Conservation (phyloP, 1,140 invertebrate genomes). For the Drosophila parabipectinata region DNA sequence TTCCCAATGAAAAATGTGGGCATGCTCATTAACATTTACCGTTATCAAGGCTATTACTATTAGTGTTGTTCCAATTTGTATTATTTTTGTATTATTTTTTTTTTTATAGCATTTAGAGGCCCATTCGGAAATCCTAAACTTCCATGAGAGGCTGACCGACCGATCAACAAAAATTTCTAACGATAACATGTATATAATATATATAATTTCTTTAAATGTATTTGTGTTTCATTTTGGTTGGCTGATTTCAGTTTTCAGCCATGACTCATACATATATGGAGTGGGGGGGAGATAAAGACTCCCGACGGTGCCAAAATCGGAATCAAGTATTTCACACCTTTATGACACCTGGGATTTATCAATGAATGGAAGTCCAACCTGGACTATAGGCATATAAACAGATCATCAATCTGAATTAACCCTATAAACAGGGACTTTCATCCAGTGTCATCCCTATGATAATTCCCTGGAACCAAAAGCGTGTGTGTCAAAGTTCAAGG, state of each 20-base stretch:
- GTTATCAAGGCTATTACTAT: slow-evolving; percentile 1
- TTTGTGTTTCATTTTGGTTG: slow-evolving; percentile 68
- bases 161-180: slow-evolving; percentile 22
- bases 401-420: slow-evolving; percentile 44
- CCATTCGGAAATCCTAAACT: slow-evolving; percentile 29
- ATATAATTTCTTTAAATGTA: not conserved
- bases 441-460: not conserved
- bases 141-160: slow-evolving; percentile 16
- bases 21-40: slow-evolving; percentile 33
- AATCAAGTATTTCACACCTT: slow-evolving; percentile 19
- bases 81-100: slow-evolving; percentile 11
- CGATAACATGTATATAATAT: slow-evolving; percentile 20
- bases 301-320: not conserved
- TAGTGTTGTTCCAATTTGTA: slow-evolving; percentile 14
- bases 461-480: not conserved
- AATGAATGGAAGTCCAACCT: slow-evolving; percentile 14
- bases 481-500: slow-evolving; percentile 36
- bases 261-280: slow-evolving; percentile 49
- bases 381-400: not conserved
- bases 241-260: slow-evolving; percentile 56
- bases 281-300: slow-evolving; percentile 50
- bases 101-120: not conserved
- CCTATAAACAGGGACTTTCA: not conserved
- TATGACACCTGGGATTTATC: slow-evolving; percentile 28
- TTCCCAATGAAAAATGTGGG: slow-evolving; percentile 22